Percentiles rank a stretch among this genome's conserved stretches.
phyloP scores from a whole-genome alignment of 2,797 vertebrate species.

The Arctocebus calabarensis region DNA sequence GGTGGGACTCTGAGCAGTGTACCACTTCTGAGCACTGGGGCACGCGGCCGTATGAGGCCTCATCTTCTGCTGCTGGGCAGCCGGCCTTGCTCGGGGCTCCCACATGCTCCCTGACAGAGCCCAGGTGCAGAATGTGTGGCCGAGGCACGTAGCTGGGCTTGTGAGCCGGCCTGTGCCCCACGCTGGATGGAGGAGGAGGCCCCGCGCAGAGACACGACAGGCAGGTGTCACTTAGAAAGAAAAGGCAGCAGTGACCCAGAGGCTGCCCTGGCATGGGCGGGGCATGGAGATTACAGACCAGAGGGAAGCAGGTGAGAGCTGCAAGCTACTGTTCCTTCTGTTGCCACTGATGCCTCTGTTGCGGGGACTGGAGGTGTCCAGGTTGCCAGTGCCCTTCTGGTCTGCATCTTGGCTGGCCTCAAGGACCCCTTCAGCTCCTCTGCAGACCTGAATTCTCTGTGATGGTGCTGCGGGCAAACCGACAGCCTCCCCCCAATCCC shows the following conservation, averaged over 20 bases:
- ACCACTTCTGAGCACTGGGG: neutral
- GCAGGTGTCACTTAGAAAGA: neutral
- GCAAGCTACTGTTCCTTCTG: neutral
- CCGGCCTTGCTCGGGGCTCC: neutral
- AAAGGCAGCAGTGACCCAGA: neutral
- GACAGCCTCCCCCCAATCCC: too few relatives aligned
- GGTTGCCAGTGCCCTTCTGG: neutral
- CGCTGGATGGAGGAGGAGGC: neutral
- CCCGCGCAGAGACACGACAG: neutral
- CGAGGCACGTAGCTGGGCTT: neutral
- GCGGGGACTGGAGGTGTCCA: neutral
- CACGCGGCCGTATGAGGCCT: neutral
- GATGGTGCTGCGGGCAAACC: neutral
- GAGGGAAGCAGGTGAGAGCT: neutral
- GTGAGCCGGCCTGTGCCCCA: neutral
- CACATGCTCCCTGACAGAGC: neutral
- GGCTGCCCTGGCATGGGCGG: neutral
- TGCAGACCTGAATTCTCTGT: neutral
- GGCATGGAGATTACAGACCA: neutral
- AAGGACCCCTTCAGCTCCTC: fast-evolving
- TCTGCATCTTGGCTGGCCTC: neutral
- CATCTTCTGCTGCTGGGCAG: neutral
- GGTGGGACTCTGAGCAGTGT: neutral
- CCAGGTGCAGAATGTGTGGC: too few relatives aligned
- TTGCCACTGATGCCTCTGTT: neutral